These are phyloP conservation scores for Dasypus novemcinctus DNA, from an alignment of 2,113 vertebrate genomes.

Conservation along the genomic window DNA sequence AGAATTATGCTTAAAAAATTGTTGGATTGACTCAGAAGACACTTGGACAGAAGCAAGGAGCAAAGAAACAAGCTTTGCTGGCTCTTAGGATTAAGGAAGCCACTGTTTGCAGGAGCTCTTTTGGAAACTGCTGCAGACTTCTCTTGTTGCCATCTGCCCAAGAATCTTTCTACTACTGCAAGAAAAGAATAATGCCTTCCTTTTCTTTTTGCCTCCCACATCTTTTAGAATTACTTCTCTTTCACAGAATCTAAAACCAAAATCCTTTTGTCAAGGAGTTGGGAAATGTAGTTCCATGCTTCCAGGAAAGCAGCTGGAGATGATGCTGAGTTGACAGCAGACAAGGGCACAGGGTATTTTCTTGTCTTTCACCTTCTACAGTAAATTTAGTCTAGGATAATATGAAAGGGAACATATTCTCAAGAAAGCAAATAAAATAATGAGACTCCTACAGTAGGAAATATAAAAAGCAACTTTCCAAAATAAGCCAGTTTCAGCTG, in stretches of 20 bases:
- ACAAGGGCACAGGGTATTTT: not conserved
- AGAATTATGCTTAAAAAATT: slow-evolving; percentile 24
- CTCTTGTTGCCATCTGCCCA: not conserved
- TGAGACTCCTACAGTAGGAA: not conserved
- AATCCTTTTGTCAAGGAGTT: not conserved
- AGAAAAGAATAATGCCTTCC: not conserved
- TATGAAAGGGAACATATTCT: not conserved
- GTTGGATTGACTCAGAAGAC: slow-evolving; percentile 17
- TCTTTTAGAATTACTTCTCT: not conserved
- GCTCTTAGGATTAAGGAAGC: not conserved
- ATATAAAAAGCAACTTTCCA: slow-evolving; percentile 23
- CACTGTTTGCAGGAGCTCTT: not conserved
- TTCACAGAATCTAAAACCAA: not conserved
- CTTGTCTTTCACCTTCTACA: not conserved
- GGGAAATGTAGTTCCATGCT: not conserved
- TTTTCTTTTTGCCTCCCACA: not conserved
- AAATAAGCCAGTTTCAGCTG: not conserved
- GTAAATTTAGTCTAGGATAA: not conserved
- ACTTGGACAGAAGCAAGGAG: not conserved
- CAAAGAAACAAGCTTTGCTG: not conserved
- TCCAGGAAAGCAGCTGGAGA: not conserved
- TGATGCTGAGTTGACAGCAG: not conserved
- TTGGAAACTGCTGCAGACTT: not conserved
- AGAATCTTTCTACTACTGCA: not conserved
- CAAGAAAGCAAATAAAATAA: slow-evolving; percentile 31